Conservation (phyloP, 2,888 invertebrate genomes). For the Keiferia lycopersicella region DNA sequence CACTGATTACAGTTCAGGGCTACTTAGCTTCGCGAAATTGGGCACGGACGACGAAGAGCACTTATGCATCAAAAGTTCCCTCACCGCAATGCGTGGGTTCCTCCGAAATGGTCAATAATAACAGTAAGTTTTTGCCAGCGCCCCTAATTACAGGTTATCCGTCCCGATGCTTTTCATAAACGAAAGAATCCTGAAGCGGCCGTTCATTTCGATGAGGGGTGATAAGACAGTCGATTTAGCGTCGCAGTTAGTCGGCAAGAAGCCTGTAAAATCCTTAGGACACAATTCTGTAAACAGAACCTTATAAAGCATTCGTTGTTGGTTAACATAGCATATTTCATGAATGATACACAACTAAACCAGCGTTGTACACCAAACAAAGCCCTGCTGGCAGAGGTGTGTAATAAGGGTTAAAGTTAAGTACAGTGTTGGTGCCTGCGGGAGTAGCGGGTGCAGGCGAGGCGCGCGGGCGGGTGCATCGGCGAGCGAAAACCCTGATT, state of each 20-base stretch:
- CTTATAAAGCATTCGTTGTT: no score
- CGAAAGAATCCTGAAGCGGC: slow-evolving; percentile 46
- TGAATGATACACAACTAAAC: no score
- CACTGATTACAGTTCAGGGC: slow-evolving; percentile 13
- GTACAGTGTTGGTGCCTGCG: slow-evolving; percentile 29
- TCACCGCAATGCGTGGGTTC: slow-evolving; percentile 20
- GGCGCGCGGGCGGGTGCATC: slow-evolving; percentile 56
- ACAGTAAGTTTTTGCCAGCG: slow-evolving; percentile 27
- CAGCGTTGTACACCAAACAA: no score
- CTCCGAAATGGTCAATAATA: slow-evolving; percentile 28
- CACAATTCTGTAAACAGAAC: no score
- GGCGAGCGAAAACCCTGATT: slow-evolving; percentile 22
- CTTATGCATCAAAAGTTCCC: slow-evolving; percentile 9
- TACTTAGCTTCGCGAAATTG: slow-evolving; percentile 19
- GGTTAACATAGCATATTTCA: no score
- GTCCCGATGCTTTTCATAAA: slow-evolving; percentile 43
- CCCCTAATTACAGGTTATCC: slow-evolving; percentile 41
- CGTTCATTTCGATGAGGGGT: slow-evolving; percentile 56
- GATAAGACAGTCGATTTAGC: slow-evolving; percentile 59
- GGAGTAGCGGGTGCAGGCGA: slow-evolving; percentile 37
- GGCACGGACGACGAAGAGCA: slow-evolving; percentile 11
- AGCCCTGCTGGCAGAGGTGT: no score
- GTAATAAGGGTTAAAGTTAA: background rate
- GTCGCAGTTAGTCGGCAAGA: slow-evolving; percentile 40
- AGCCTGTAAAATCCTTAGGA: background rate